These are phyloP conservation scores for Micropoecilia bifurca DNA, from an alignment of 2,797 vertebrate genomes.

Conservation along the genomic window DNA sequence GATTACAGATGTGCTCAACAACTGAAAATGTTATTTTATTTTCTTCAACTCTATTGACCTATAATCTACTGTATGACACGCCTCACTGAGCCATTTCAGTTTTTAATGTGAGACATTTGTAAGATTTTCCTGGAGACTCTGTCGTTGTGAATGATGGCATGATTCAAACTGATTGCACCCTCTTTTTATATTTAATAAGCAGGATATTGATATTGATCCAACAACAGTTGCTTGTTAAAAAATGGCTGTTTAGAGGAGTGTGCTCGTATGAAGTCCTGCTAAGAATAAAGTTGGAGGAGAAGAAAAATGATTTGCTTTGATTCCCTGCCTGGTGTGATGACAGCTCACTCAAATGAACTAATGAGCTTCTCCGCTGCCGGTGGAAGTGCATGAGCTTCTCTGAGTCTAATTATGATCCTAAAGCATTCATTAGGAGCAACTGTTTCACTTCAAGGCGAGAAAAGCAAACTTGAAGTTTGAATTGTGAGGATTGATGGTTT, in stretches of 20 bases:
- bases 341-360: conserved; percentile 48
- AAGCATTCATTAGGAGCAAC: conserved; percentile 37
- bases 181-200: neutral
- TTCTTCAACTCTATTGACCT: neutral
- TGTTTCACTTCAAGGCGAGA: conserved; percentile 16
- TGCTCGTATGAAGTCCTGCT: neutral
- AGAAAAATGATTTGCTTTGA: conserved; percentile 46
- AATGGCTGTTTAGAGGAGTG: neutral
- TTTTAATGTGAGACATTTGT: neutral
- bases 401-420: conserved; percentile 39
- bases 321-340: conserved; percentile 33
- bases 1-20: neutral
- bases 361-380: conserved; percentile 49
- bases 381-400: conserved; percentile 23
- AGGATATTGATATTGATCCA: neutral
- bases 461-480: conserved; percentile 15
- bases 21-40: neutral
- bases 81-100: neutral
- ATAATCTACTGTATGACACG: neutral
- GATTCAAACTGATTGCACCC: neutral
- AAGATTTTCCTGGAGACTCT: neutral
- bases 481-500: conserved; percentile 3
- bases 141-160: neutral
- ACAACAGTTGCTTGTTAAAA: conserved; percentile 14
- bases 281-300: conserved; percentile 39